A percentile compares a stretch with the other conserved stretches of the same genome.
Evolutionary conservation across 2,888 invertebrate genomes (phyloP).

Genomic region (Rhaphigaster nebulosa): DNA sequence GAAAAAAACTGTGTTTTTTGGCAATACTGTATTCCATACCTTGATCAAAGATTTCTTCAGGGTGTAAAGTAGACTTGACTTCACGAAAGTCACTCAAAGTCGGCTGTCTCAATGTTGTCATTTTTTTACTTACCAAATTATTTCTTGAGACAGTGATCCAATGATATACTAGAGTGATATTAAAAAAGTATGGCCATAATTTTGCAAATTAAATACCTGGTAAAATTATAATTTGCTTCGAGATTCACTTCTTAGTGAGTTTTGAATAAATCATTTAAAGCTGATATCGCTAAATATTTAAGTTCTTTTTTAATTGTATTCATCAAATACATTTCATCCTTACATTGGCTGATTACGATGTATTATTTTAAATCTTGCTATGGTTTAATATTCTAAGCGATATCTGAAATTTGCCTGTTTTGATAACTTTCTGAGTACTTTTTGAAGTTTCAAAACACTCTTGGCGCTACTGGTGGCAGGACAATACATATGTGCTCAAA

Average conservation of each 20-base stretch:
- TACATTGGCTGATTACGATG: not conserved
- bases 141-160: too few species aligned
- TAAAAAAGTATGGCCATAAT: too few species aligned
- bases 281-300: not conserved
- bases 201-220: too few species aligned
- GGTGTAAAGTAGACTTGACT: too few species aligned
- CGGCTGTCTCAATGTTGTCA: too few species aligned
- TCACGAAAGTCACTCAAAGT: too few species aligned
- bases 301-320: not conserved
- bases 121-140: too few species aligned
- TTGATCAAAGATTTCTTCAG: too few species aligned
- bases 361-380: not conserved
- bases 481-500: not conserved
- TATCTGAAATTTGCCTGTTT: not conserved
- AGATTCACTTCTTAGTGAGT: not conserved
- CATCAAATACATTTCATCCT: not conserved
- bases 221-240: not conserved
- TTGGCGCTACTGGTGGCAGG: constrained; percentile 12
- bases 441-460: not conserved
- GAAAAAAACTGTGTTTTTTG: too few species aligned
- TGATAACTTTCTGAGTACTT: not conserved
- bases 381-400: not conserved
- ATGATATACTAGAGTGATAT: too few species aligned
- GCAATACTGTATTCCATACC: too few species aligned
- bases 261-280: not conserved